A percentile compares a stretch with the other conserved stretches of the same genome.
phyloP scores from a whole-genome alignment of 2,797 vertebrate genomes.

The Argya squamiceps region DNA sequence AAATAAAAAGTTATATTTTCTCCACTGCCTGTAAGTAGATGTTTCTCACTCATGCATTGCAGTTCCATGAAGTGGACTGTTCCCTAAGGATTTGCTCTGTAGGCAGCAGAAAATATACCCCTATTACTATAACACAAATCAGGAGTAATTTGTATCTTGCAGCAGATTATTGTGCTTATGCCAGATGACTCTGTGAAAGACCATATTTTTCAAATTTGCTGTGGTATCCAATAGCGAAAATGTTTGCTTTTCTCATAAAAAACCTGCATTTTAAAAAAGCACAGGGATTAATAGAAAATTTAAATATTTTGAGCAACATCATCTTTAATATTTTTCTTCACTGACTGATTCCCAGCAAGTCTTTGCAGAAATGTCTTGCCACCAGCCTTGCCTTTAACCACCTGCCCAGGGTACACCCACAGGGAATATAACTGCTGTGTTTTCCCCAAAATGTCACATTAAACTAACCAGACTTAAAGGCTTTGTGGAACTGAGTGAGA shows the following conservation, averaged over 20 bases:
- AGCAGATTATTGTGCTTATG: conserved; percentile 25
- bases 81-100: not conserved
- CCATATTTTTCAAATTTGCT: conserved; percentile 9
- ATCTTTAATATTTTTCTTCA: not conserved
- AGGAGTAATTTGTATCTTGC: conserved; percentile 21
- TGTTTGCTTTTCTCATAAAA: not conserved
- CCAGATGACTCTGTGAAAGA: conserved; percentile 13
- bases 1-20: not conserved
- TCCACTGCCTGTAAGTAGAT: not conserved
- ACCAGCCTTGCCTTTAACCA: not conserved
- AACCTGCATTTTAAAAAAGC: not conserved
- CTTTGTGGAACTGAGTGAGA: not conserved
- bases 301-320: not conserved
- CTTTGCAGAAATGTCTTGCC: not conserved
- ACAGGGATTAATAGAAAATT: not conserved
- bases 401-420: not conserved
- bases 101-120: not conserved
- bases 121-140: not conserved
- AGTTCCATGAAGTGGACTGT: not conserved
- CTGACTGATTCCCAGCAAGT: not conserved
- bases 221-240: not conserved
- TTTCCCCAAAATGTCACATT: not conserved
- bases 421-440: not conserved
- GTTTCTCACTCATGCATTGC: not conserved
- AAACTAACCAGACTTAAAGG: not conserved